Conservation (phyloP, 2,113 vertebrate species). For the Rhabdornis inornatus region DNA sequence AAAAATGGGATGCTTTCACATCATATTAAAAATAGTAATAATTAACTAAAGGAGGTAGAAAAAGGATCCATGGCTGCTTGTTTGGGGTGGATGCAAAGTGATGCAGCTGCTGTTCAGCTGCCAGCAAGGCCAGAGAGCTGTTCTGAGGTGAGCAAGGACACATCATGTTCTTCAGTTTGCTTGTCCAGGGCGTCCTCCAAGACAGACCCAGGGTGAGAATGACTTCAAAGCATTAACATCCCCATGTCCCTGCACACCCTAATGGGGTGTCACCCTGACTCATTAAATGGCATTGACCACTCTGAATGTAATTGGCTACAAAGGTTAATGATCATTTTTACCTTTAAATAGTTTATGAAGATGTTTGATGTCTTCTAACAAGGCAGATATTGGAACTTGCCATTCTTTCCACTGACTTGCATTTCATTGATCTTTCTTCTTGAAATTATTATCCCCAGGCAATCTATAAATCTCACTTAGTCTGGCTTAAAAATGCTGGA, state of each 20-base stretch:
- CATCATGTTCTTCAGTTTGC: not conserved
- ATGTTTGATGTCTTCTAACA: conserved; percentile 23
- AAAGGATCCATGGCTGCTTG: not conserved
- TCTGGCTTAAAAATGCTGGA: conserved; percentile 14
- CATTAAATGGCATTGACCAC: not conserved
- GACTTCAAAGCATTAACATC: not conserved
- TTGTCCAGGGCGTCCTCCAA: not conserved
- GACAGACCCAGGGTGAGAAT: not conserved
- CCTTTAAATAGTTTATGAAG: conserved; percentile 63
- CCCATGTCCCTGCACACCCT: not conserved
- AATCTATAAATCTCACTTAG: conserved; percentile 47
- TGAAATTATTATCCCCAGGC: conserved; percentile 25
- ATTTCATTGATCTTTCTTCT: conserved; percentile 44
- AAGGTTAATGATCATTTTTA: conserved; percentile 55
- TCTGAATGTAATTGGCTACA: not conserved
- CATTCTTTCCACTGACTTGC: conserved; percentile 13
- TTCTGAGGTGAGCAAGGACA: not conserved
- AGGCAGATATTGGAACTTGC: not conserved
- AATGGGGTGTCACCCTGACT: not conserved
- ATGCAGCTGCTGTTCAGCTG: not conserved
- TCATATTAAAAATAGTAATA: not conserved
- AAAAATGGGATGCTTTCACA: not conserved
- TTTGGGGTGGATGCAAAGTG: not conserved
- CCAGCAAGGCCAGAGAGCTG: not conserved
- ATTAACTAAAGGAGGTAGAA: not conserved